phyloP scores from a whole-genome alignment of 2,797 vertebrate genomes.

The Myripristis jacobus region DNA sequence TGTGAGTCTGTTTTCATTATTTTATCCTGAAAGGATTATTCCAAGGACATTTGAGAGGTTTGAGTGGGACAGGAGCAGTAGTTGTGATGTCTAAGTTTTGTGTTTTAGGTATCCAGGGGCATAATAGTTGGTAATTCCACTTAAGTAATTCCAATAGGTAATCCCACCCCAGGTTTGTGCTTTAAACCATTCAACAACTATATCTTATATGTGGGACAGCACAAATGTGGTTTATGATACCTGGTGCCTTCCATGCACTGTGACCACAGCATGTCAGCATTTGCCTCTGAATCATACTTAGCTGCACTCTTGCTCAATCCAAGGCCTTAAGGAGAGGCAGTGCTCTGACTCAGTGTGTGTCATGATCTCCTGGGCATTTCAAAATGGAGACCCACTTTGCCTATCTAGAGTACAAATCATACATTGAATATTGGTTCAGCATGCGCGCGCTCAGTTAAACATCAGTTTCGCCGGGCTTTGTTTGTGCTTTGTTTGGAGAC shows the following conservation, averaged over 20 bases:
- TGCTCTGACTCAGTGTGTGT: constrained; percentile 29
- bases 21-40: not conserved
- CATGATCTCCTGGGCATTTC: constrained; percentile 34
- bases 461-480: not conserved
- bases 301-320: constrained; percentile 22
- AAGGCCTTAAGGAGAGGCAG: constrained; percentile 13
- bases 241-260: constrained; percentile 14
- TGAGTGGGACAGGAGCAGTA: too few species aligned
- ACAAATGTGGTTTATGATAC: constrained; percentile 7
- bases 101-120: too few species aligned
- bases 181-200: not conserved
- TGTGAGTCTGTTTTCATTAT: not conserved
- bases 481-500: not conserved
- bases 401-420: not conserved
- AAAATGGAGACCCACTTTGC: constrained; percentile 56
- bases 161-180: not conserved
- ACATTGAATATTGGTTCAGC: constrained; percentile 6
- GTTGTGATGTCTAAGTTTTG: too few species aligned
- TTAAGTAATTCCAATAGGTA: too few species aligned
- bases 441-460: not conserved
- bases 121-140: not conserved
- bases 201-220: not conserved
- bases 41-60: too few species aligned
- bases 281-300: constrained; percentile 36
- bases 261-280: constrained; percentile 45